Evolutionary conservation across 1,140 invertebrate genomes (phyloP), one percentile per base, ranked within the genome.

Genomic region (Rhagoletis zephyria): DNA sequence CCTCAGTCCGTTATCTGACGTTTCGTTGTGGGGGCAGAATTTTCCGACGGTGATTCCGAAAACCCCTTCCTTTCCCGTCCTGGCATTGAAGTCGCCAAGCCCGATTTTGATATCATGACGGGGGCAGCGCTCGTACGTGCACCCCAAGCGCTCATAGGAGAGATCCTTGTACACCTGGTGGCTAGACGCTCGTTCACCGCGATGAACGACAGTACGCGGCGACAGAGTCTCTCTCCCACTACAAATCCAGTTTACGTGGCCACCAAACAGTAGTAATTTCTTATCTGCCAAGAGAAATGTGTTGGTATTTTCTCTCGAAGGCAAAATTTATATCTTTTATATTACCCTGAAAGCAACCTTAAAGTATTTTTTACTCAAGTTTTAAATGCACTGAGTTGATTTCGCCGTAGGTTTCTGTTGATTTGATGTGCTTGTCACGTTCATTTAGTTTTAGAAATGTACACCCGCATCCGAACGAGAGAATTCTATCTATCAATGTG

Each of bases 351-450:
- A 63, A 63, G 61, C 2, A 63, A 63, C 61, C 61, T 63, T 4
- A 4, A 63, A 14, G 12, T 74, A 14, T 10, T 42, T 74, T 74
- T 74, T 67, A 6, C 42, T 42, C 16, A 19, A 67, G 19, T 40
- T 67, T 74, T 10, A 45, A 42, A 74, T 74, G 67, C 16, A 48
- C 45, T 42, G 42, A 74, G 67, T 16, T 74, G 40, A 40, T 48
- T 74, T 48, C 42, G 67, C 67, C 67, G 67, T 12, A 40, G 67
- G 67, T 74, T 74, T 74, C 10, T 74, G 40, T 74, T 74, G 81
- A 85, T 85, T 85, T 85, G 81, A 85, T 59, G 81, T 85, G 81
- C 81, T 85, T 85, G 81, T 85, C 81, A 85, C 81, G 81, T 85
- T 40, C 81, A 63, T 30, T 16, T 85, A 74, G 42, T 42, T 56